Evolutionary conservation across 1,140 invertebrate species (phyloP).

Genomic region (Platyscapa corneri): DNA sequence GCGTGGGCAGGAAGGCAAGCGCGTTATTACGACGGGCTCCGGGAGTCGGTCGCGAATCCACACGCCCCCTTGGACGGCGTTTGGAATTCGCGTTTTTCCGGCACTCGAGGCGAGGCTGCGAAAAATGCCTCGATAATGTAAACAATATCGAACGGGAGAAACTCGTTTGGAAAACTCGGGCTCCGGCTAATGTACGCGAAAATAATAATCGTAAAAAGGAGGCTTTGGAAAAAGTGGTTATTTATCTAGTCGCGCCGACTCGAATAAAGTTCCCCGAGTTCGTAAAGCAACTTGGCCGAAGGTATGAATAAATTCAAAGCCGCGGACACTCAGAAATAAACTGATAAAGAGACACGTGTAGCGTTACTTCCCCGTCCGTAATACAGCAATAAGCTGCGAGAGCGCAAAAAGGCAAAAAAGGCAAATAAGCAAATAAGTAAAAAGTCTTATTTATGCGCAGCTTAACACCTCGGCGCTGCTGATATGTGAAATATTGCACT

Average conservation of each 20-base stretch:
- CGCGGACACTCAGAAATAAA: too few relatives aligned
- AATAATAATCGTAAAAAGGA: background rate
- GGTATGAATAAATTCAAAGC: background rate
- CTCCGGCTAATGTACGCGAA: background rate
- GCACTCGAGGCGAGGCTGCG: too few relatives aligned
- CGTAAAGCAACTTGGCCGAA: background rate
- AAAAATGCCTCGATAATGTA: background rate
- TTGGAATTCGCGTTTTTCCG: too few relatives aligned
- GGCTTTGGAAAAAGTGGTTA: background rate
- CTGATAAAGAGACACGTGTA: too few relatives aligned
- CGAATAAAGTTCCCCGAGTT: background rate
- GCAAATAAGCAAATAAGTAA: too few relatives aligned
- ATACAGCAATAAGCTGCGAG: background rate
- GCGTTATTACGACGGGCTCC: too few relatives aligned
- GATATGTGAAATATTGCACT: too few relatives aligned
- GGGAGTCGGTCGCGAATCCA: too few relatives aligned
- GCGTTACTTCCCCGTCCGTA: background rate
- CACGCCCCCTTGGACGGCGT: too few relatives aligned
- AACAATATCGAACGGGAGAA: background rate
- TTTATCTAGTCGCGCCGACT: too few relatives aligned
- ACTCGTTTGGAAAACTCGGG: background rate
- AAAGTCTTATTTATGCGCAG: background rate
- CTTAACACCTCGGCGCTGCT: background rate
- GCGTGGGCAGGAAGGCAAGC: too few relatives aligned
- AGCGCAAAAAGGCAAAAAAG: too few relatives aligned